Evolutionary conservation across 2,888 invertebrate genomes (phyloP).

Genomic region (Athetis lepigone): DNA sequence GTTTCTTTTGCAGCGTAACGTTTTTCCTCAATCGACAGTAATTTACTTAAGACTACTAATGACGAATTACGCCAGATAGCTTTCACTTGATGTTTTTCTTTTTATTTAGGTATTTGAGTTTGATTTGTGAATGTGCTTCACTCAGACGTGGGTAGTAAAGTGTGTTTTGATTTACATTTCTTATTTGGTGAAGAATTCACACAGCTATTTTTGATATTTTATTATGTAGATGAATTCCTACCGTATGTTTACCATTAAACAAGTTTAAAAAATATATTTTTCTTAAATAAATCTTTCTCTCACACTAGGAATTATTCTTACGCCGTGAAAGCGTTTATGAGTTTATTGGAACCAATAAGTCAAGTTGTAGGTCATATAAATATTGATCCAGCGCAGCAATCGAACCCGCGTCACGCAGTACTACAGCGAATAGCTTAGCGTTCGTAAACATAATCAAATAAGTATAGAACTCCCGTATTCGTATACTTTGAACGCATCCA

Average conservation of each 20-base stretch:
- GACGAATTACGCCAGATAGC: constrained; percentile 44
- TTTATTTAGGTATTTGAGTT: constrained; percentile 13
- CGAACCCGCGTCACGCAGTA: too few species aligned
- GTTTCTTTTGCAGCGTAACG: constrained; percentile 20
- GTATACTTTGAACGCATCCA: too few species aligned
- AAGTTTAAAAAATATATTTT: too few species aligned
- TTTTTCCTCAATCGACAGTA: constrained; percentile 42
- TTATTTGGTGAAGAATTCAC: background rate
- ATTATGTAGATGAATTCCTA: too few species aligned
- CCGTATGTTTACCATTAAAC: too few species aligned
- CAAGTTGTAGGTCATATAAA: background rate
- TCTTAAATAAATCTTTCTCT: too few species aligned
- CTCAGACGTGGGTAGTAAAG: background rate
- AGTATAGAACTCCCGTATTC: too few species aligned
- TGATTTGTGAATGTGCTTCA: constrained; percentile 15
- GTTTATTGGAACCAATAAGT: too few species aligned
- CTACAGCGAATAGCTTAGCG: background rate
- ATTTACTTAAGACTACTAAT: constrained; percentile 47
- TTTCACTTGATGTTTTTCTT: constrained; percentile 37
- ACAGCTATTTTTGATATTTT: too few species aligned
- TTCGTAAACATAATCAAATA: too few species aligned
- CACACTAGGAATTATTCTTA: too few species aligned
- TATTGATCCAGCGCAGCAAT: background rate
- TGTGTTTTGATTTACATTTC: background rate
- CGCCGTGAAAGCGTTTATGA: too few species aligned